Evolutionary conservation across 2,797 vertebrate genomes (phyloP).

Genomic region (Microchirus variegatus): DNA sequence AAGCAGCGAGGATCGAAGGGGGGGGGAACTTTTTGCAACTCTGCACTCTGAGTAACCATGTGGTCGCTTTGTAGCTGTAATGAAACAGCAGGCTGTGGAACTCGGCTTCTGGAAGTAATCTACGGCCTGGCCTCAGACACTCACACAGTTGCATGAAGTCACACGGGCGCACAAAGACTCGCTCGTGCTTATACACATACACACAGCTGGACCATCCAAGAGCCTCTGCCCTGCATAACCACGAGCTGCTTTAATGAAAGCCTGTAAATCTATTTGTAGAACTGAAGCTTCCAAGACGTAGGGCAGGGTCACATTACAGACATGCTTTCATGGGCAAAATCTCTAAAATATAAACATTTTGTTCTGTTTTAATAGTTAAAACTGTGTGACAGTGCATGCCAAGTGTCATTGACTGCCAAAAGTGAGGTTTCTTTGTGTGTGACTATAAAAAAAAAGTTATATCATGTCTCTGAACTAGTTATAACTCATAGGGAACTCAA

Average conservation of each 20-base stretch:
- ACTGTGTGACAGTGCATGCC: constrained; percentile 40
- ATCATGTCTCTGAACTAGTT: constrained; percentile 44
- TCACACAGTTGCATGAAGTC: constrained; percentile 32
- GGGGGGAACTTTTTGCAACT: constrained; percentile 60
- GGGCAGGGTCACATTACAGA: constrained; percentile 66
- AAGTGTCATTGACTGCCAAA: constrained; percentile 41
- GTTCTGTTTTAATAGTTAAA: constrained; percentile 69
- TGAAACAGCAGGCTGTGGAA: constrained; percentile 71
- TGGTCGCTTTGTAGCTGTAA: constrained; percentile 75
- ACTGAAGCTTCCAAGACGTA: constrained; percentile 56
- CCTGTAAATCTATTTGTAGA: constrained; percentile 78
- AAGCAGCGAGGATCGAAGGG: constrained; percentile 4
- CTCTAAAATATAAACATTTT: constrained; percentile 61
- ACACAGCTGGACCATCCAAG: constrained; percentile 50
- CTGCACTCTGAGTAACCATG: constrained; percentile 70
- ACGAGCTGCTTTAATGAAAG: constrained; percentile 74
- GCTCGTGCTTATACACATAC: constrained; percentile 21
- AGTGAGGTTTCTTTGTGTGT: constrained; percentile 11
- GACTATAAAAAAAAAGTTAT: constrained; percentile 37
- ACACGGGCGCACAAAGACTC: constrained; percentile 33
- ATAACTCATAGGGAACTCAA: constrained; percentile 9
- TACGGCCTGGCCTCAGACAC: constrained; percentile 38
- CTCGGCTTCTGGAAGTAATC: constrained; percentile 77
- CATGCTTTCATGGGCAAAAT: constrained; percentile 51
- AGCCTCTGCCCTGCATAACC: constrained; percentile 62